These are phyloP conservation scores for Drosophila kanekoi DNA, from an alignment of 2,888 invertebrate genomes.

Conservation along the genomic window DNA sequence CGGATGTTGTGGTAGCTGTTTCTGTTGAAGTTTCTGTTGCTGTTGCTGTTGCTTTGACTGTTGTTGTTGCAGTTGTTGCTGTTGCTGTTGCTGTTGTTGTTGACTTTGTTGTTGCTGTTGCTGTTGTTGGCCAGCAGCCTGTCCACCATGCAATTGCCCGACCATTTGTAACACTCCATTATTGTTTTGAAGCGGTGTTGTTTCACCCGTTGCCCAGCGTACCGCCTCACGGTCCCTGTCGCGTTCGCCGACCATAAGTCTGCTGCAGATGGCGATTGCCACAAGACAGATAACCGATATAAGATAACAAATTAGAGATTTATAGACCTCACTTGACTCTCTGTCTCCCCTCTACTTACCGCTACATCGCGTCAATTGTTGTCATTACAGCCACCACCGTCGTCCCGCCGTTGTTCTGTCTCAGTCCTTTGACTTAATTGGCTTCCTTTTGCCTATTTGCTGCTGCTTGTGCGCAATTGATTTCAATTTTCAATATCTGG, in stretches of 20 bases:
- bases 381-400: constrained; percentile 80
- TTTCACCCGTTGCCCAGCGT: constrained; percentile 86
- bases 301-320: neutral
- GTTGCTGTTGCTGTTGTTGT: constrained; percentile 66
- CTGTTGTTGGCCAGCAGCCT: constrained; percentile 85
- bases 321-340: neutral
- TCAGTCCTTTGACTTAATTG: constrained; percentile 11
- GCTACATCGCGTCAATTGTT: constrained; percentile 85
- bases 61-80: constrained; percentile 61
- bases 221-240: constrained; percentile 86
- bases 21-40: constrained; percentile 70
- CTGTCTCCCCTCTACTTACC: constrained; percentile 73
- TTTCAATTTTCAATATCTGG: constrained; percentile 59
- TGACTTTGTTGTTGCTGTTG: constrained; percentile 78
- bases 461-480: constrained; percentile 51
- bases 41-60: constrained; percentile 66
- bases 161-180: constrained; percentile 86
- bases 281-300: neutral
- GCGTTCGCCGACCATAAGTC: constrained; percentile 86
- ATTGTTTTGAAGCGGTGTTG: constrained; percentile 86
- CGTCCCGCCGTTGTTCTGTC: constrained; percentile 21
- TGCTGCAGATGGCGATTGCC: constrained; percentile 66
- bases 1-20: constrained; percentile 44
- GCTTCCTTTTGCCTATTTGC: neutral
- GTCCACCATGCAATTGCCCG: constrained; percentile 85